These are phyloP conservation scores for Telenomus remus DNA, from an alignment of 1,140 invertebrate species.

Conservation along the genomic window DNA sequence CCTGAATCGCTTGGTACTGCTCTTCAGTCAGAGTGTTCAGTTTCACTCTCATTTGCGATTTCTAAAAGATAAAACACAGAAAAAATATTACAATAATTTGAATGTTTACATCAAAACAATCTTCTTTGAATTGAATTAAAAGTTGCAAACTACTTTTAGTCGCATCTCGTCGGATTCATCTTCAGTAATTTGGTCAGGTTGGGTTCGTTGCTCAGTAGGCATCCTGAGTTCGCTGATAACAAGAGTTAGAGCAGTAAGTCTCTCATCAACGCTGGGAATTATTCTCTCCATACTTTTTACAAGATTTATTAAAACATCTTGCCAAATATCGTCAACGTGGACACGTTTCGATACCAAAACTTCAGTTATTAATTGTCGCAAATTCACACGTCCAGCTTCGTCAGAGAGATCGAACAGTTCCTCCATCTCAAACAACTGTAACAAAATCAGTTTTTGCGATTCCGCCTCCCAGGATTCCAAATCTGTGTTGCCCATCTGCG, in stretches of 20 bases:
- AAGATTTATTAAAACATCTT: constrained; percentile 74
- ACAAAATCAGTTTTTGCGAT: constrained; percentile 78
- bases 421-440: constrained; percentile 79
- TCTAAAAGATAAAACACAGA: constrained; percentile 64
- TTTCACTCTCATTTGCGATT: constrained; percentile 76
- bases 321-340: constrained; percentile 59
- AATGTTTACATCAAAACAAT: constrained; percentile 1
- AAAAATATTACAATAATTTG: neutral
- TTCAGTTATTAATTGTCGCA: constrained; percentile 72
- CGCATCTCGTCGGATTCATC: constrained; percentile 59
- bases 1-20: constrained; percentile 74
- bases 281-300: constrained; percentile 73
- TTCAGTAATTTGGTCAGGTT: constrained; percentile 45
- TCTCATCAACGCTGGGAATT: constrained; percentile 68
- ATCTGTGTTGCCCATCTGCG: constrained; percentile 58
- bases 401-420: constrained; percentile 80
- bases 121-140: neutral
- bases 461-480: constrained; percentile 71
- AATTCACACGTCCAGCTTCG: constrained; percentile 78
- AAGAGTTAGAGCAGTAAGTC: constrained; percentile 75
- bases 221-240: constrained; percentile 80
- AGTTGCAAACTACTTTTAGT: constrained; percentile 60
- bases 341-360: constrained; percentile 70
- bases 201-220: constrained; percentile 68
- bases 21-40: constrained; percentile 76